phyloP scores from a whole-genome alignment of 2,797 vertebrate species.

The Manis pentadactyla region DNA sequence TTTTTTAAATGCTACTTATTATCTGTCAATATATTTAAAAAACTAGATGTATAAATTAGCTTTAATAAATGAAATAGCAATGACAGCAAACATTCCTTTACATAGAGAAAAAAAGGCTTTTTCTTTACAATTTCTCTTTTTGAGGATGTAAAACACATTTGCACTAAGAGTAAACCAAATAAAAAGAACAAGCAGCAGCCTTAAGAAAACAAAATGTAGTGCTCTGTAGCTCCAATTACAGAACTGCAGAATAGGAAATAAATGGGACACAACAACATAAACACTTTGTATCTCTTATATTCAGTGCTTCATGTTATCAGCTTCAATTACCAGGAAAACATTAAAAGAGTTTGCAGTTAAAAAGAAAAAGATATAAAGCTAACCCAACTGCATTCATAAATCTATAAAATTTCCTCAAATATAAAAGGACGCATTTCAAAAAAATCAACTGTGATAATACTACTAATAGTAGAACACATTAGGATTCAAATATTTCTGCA shows the following conservation, averaged over 20 bases:
- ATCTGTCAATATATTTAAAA: slow-evolving; percentile 35
- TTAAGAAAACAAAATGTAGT: slow-evolving; percentile 74
- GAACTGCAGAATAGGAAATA: slow-evolving; percentile 58
- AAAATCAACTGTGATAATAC: background rate
- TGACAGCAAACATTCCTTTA: slow-evolving; percentile 17
- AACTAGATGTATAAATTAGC: background rate
- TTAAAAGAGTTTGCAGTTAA: background rate
- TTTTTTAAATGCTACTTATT: background rate
- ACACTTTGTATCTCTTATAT: slow-evolving; percentile 49
- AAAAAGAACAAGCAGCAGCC: slow-evolving; percentile 70
- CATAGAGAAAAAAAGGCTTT: slow-evolving; percentile 10
- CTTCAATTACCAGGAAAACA: slow-evolving; percentile 61
- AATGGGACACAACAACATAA: slow-evolving; percentile 64
- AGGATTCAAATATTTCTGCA: slow-evolving; percentile 3
- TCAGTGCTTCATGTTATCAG: slow-evolving; percentile 42
- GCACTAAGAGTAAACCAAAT: slow-evolving; percentile 62
- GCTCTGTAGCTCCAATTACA: slow-evolving; percentile 65
- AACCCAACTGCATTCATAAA: slow-evolving; percentile 4
- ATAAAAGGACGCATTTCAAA: background rate
- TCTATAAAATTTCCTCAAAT: slow-evolving; percentile 37
- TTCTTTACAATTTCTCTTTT: slow-evolving; percentile 54
- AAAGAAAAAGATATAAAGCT: slow-evolving; percentile 34
- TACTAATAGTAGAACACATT: slow-evolving; percentile 5
- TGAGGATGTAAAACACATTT: slow-evolving; percentile 70
- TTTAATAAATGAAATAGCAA: slow-evolving; percentile 44